phyloP scores from a whole-genome alignment of 2,797 vertebrate species.

The Manis crassicaudata region DNA sequence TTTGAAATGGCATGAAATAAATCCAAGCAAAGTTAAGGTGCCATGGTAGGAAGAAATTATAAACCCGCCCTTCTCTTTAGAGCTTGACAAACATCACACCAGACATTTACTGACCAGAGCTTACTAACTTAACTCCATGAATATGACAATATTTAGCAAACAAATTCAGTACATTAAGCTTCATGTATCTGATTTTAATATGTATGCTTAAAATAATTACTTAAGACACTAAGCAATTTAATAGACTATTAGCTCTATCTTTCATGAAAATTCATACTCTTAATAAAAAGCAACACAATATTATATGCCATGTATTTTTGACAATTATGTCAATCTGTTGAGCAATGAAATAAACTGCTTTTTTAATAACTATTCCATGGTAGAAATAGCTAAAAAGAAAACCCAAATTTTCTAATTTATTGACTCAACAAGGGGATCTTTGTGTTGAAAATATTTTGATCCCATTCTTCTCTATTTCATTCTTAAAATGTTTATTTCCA shows the following conservation, averaged over 20 bases:
- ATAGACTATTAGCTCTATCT: not conserved
- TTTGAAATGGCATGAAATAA: slow-evolving; percentile 9
- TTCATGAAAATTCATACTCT: slow-evolving; percentile 23
- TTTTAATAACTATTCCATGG: not conserved
- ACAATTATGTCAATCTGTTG: not conserved
- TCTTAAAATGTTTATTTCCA: slow-evolving; percentile 35
- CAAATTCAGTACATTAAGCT: not conserved
- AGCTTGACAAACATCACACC: not conserved
- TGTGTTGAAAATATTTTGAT: slow-evolving; percentile 25
- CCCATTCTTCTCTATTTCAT: not conserved
- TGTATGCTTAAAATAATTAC: not conserved
- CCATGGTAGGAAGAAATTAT: not conserved
- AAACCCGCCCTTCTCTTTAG: not conserved
- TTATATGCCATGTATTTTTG: not conserved
- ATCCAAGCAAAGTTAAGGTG: not conserved
- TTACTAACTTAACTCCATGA: not conserved
- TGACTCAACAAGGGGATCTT: slow-evolving; percentile 21
- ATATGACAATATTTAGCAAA: not conserved
- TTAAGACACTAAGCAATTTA: not conserved
- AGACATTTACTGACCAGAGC: not conserved
- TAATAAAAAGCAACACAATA: slow-evolving; percentile 6
- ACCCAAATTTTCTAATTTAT: not conserved
- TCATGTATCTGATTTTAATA: not conserved
- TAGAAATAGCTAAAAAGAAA: slow-evolving; percentile 28
- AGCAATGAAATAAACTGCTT: not conserved